Base-by-base conservation (phyloP, 2,797 vertebrate genomes). In the Myotis planiceps region DNA sequence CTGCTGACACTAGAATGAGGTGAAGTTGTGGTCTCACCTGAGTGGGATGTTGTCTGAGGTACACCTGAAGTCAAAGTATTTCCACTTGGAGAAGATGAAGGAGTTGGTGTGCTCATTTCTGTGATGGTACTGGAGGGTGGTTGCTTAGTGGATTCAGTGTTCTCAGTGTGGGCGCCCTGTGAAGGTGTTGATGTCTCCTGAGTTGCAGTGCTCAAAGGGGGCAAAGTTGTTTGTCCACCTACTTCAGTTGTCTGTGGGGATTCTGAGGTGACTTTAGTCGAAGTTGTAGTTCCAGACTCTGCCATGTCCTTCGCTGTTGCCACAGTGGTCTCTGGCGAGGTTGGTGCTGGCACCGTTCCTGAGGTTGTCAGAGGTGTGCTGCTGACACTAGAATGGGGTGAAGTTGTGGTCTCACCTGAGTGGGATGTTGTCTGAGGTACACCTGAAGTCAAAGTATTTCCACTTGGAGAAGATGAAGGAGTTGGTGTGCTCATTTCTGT, bases 51-150 rank as follows among this genome's bases (percentile, higher is more conserved):
- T 0, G 19, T 1, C 0, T 9, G 60, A 12, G 47, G 32, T 9
- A 1, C 0, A 0, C 0, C 9, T 0, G 8, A 2, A 9, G n/a
- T 15, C 4, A 21, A 9, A 0, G 0, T 13, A 1, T 1, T 9
- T 3, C 21, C 32, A 66, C 8, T 21, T 9, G 32, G 4, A 27
- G 5, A 39, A 6, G 42, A 27, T 0, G 10, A 19, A 2, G 4
- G 0, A 6, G 1, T 5, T 2, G 85, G 69, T 25, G 13, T 18
- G 25, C 42, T 2, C 42, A 10, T 42, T 10, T 42, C 9, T 42
- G 42, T 42, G 9, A 42, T 42, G 42, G 2, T 42, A 2, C 42
- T 42, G 9, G 42, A 0, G 42, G 42, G 42, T 42, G 42, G 42
- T 42, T 9, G 9, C 10, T 9, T 42, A 9, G 42, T 9, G 42